Base-by-base conservation (phyloP, 1,140 invertebrate genomes). In the Branchinecta lindahli region DNA sequence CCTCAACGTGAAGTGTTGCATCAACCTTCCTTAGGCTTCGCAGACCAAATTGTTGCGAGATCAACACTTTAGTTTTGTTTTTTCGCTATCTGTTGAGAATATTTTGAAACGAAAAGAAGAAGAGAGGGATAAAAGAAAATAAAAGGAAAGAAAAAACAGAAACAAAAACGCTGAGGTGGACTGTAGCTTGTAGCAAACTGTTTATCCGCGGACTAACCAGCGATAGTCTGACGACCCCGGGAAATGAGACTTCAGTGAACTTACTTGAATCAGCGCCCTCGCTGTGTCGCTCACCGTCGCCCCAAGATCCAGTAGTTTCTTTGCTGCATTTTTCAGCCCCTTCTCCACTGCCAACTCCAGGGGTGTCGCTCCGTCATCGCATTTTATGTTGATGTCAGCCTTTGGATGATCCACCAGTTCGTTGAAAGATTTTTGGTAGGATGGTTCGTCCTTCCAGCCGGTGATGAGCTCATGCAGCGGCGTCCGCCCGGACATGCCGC, bases 401-500 rank as follows among this genome's bases (percentile, higher is more conserved):
- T 71, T 68, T 9, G 68, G 68, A 45, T 69, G 68, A 66, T 68
- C 45, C 18, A 72, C 12, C 68, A 72, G 66, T 46, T 69, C 9
- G 18, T 72, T 65, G 66, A 70, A 70, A 67, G 61, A 70, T n/a
- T 8, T 33, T 7, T 45, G 46, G 44, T 69, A 70, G 45, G 44
- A 46, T 45, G 61, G 45, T 0, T 61, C 45, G 21, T 65, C 68
- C 15, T 70, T 69, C 71, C 71, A 72, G 46, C 45, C 61, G 33
- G 47, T 45, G 15, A 72, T 69, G 44, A 72, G 71, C 18, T 69
- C 68, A 61, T 72, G 71, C 52, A 72, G 66, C 45, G 71, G 68
- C 5, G 68, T 72, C 6, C 66, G 66, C 8, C 71, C 65, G 12
- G n/a, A 46, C 10, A 33, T 21, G 10, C 68, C 71, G 21, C 66